Evolutionary conservation across 2,797 vertebrate species (phyloP), one percentile per base, ranked within the genome.

Genomic region (Pseudochromis fuscus): DNA sequence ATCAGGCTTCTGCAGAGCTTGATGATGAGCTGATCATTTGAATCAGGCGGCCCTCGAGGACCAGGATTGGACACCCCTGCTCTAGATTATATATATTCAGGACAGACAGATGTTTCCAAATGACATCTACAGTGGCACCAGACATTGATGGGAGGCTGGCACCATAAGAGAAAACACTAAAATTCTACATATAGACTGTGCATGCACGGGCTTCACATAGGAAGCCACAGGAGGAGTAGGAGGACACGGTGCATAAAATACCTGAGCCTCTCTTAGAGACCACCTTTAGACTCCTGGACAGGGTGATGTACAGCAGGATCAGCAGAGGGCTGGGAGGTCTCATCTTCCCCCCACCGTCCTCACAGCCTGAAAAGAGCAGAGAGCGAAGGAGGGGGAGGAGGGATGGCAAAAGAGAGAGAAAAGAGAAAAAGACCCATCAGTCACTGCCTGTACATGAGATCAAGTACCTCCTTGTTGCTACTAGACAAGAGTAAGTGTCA

Each of bases 191-290:
- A 7, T 30, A 28, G 46, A 11, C 35, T 37, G 18, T 19, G n/a
- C 46, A 49, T 38, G 33, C 25, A 56, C n/a, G 60, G 35, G 31
- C 4, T 37, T 58, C 21, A 24, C 2, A 38, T 1, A 23, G 25
- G 19, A 56, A 45, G 12, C 12, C 27, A 48, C 1, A 55, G 13
- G 52, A 24, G 7, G 59, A n/a, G 13, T 10, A 24, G 23, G 35
- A 59, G 27, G 19, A 57, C 3, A 44, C 2, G 31, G 46, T 12
- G 27, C 1, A 16, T 40, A 13, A 77, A 59, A 64, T 96, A 98
- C 97, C 97, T 94, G 97, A 98, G 91, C 97, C 97, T 93, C 97
- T 95, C 93, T 98, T 99, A 61, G 97, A 97, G 90, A 98, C 96
- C 90, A 97, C 96, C 91, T 98, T 98, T 87, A 96, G 90, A 93